A percentile compares a stretch with the other conserved stretches of the same genome.
Conservation (phyloP, 2,113 vertebrate genomes). For the Aspiorhynchus laticeps region DNA sequence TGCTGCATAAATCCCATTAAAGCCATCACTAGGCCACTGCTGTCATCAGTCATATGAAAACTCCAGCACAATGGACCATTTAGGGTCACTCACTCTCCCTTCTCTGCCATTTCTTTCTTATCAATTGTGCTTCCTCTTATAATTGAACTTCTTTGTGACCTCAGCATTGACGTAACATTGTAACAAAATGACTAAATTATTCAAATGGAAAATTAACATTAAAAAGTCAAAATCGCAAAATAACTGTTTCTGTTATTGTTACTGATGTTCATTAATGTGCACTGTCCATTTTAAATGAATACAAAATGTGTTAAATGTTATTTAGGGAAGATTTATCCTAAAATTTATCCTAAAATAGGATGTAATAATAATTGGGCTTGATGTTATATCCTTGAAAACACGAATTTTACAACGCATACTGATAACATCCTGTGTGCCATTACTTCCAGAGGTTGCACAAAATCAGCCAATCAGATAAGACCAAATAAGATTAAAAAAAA, state of each 20-base stretch:
- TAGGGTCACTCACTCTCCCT: background rate
- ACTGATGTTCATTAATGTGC: no score
- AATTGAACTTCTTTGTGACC: background rate
- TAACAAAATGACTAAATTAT: background rate
- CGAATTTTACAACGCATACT: background rate
- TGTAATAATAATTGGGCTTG: background rate
- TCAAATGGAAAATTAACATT: background rate
- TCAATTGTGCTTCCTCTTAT: background rate
- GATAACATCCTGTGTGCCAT: background rate
- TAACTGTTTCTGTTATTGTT: no score
- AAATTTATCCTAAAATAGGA: background rate
- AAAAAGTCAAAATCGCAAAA: background rate
- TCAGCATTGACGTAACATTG: background rate
- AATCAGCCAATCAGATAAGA: conserved; percentile 6
- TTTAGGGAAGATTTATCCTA: background rate
- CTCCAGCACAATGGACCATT: conserved; percentile 16
- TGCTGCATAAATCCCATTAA: conserved; percentile 41
- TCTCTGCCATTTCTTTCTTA: background rate
- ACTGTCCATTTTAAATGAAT: no score
- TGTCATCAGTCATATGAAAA: conserved; percentile 39
- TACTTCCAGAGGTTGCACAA: background rate
- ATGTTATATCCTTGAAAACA: background rate
- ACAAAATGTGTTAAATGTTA: background rate
- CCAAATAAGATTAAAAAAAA: background rate
- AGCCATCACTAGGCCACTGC: conserved; percentile 32